Evolutionary conservation across 1,140 invertebrate genomes (phyloP), one percentile per base, ranked within the genome.

Genomic region (Cataglyphis hispanica): DNA sequence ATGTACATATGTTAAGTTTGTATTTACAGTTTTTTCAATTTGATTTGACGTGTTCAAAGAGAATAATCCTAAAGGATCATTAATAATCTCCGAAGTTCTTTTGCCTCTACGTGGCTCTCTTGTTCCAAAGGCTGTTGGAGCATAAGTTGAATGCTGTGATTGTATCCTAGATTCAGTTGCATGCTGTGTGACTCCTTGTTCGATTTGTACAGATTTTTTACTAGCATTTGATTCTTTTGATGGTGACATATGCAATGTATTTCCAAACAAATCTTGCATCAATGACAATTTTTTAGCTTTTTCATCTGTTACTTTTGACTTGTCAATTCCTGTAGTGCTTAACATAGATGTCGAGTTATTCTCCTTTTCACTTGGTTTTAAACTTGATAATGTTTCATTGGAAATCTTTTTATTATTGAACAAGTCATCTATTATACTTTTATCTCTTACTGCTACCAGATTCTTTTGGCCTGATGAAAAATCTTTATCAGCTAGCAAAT

Each of bases 51-150:
- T 37, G 27, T 83, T 64, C 40, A 72, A 19, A 19, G 91, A 84
- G 31, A 93, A 80, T 56, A 94, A 85, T 72, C 93, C 93, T 11
- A 94, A 74, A 80, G 93, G 93, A 87, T 94, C 93, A 50, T 90
- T 88, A 60, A 92, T 60, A 22, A 88, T 69, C 2, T 85, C 72
- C 7, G 92, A 83, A 60, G 84, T 88, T 85, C 87, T 91, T 63
- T 91, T 90, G 46, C 92, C 88, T 87, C 93, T 90, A 56, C 93
- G 86, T 60, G 91, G 67, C 74, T 93, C 93, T 85, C 85, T 91
- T 11, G 78, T n/a, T 11, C 72, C 43, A 25, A 89, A 83, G 56
- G 43, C 64, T 7, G 90, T 87, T 63, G 87, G 90, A 0, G 89
- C 87, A 22, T 80, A 66, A 1, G 43, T 64, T 22, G 78, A 81